Evolutionary conservation across 2,797 vertebrate genomes (phyloP), one percentile per base, ranked within the genome.

Genomic region (Halcyon smyrnensis): DNA sequence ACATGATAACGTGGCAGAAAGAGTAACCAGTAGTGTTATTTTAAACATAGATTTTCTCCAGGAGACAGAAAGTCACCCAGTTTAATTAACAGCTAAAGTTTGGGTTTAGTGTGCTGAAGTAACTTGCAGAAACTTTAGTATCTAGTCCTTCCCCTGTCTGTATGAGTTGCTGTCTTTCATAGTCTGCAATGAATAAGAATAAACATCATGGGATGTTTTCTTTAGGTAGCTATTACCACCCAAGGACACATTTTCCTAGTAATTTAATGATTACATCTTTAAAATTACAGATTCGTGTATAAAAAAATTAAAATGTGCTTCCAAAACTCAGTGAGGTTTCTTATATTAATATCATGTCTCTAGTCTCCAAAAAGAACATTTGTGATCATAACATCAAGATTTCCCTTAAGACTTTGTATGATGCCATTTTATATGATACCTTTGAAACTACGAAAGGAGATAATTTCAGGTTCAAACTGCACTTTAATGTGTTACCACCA

Each of bases 381-480:
- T 65, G 75, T 77, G 74, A 53, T 86, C 63, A 46, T 57, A 75
- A 80, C 54, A 28, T 80, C 32, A 91, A 36, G 56, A 57, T 60
- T 89, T 95, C 90, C 74, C 56, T 87, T 28, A 60, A 63, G 41
- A 59, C 23, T 65, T 64, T 21, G 17, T 15, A 11, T 37, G 45
- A 65, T 24, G 9, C 12, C 27, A 43, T 79, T 79, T 78, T 82
- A 36, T 41, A 71, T 62, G 54, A 84, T 74, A 53, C 27, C 68
- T 62, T 36, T 57, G 65, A 92, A 87, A 93, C 93, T 94, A 79
- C 15, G 34, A 56, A 96, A 60, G 30, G 15, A 89, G 70, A 54
- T 53, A 57, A 94, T 53, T 87, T 96, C 39, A 77, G 74, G 94
- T 92, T 94, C 62, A 89, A 76, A 78, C 46, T 69, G 50, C n/a